Conservation (phyloP, 35 echinoderm and acorn worm species). For the Ophiothrix spiculata region DNA sequence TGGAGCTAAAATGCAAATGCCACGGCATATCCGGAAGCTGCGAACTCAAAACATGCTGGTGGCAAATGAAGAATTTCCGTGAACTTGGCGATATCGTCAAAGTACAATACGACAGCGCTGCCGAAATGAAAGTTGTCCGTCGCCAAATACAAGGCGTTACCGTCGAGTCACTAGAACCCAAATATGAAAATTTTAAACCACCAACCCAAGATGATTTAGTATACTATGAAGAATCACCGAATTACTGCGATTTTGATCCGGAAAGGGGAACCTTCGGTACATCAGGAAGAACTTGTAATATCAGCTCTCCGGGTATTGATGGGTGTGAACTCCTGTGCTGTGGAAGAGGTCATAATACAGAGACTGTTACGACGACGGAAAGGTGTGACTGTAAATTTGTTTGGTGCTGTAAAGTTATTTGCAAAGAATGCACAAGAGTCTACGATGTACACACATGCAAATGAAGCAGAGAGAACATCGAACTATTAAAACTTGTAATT, state of each 20-base stretch:
- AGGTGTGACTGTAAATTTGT: constrained; percentile 90
- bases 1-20: constrained; percentile 93
- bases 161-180: constrained; percentile 51
- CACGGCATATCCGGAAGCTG: constrained; percentile 98
- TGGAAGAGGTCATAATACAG: constrained; percentile 85
- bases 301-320: constrained; percentile 67
- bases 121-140: constrained; percentile 68
- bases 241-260: constrained; percentile 72
- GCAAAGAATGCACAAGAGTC: constrained; percentile 54
- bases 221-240: constrained; percentile 82
- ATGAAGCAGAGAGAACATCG: too few relatives aligned
- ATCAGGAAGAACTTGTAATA: constrained; percentile 66
- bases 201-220: constrained; percentile 76
- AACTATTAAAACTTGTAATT: too few relatives aligned
- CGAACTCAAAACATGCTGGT: constrained; percentile 95
- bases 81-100: constrained; percentile 72
- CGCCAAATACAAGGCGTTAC: constrained; percentile 23
- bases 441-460: constrained; percentile 95
- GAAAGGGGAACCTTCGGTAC: constrained; percentile 81
- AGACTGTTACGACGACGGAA: constrained; percentile 48
- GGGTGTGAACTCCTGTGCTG: constrained; percentile 89
- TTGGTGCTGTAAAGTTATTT: constrained; percentile 92
- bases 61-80: constrained; percentile 69
- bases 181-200: constrained; percentile 61
- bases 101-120: constrained; percentile 94